Base-by-base conservation (phyloP, 2,797 vertebrate species). In the Ciconia nigra region DNA sequence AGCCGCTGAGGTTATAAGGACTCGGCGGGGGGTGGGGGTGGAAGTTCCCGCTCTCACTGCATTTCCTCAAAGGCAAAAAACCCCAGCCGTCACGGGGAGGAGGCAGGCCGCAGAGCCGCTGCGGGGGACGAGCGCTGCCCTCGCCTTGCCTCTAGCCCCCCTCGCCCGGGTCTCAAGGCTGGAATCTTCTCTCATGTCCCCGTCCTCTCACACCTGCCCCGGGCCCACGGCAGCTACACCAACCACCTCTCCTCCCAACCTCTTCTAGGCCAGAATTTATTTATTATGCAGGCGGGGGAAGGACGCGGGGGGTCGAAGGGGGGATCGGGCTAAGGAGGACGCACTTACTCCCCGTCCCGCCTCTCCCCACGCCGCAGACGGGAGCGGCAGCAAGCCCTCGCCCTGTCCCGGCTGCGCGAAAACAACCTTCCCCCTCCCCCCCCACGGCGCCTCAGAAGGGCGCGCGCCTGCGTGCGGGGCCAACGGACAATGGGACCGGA, bases 381-480 rank as follows among this genome's bases (percentile, higher is more conserved):
- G 54, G 13, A 39, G 28, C 16, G 31, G 47, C 66, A 29, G 26
- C 26, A 7, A 70, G 35, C 63, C 58, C 44, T 71, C 47, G 13
- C 83, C 67, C 74, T 1, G 78, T 54, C 83, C 83, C 63, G 33
- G 51, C 72, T 58, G 59, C 17, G 0, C 51, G 31, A 89, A 93
- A 96, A 96, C 93, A 88, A 77, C 49, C 81, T 37, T 6, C 49
- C 35, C 3, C 28, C 54, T 4, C 29, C 14, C 5, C 4, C 15
- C 33, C 28, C 13, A 8, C 14, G 19, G 14, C 37, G 14, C 58
- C 39, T 13, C 63, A 11, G 33, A 3, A 15, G n/a, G 47, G 39
- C 35, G 26, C 81, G 73, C 81, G 84, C 87, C 73, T 94, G 87
- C 87, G 87, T 90, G 88, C n/a, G 63, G 54, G 41, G 39, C 85